Evolutionary conservation across 2,888 invertebrate species (phyloP).

Genomic region (Crematogaster levior): DNA sequence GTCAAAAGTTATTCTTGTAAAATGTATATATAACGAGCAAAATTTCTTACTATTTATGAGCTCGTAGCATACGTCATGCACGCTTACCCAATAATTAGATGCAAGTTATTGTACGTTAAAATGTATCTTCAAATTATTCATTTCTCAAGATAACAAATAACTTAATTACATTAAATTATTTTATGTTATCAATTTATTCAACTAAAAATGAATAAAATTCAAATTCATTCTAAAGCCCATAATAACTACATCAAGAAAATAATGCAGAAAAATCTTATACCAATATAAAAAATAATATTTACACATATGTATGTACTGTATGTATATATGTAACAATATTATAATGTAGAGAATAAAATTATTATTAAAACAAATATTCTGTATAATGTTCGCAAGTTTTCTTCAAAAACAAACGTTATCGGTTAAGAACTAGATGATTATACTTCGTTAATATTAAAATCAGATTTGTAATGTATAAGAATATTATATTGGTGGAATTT

Average conservation of each 20-base stretch:
- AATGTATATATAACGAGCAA: neutral
- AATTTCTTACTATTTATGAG: neutral
- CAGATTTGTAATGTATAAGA: no score
- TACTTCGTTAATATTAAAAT: no score
- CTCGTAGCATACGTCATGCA: neutral
- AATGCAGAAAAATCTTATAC: no score
- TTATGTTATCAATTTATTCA: neutral
- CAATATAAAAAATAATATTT: neutral
- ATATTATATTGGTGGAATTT: no score
- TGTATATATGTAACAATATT: neutral
- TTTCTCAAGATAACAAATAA: neutral
- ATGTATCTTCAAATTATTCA: neutral
- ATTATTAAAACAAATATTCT: no score
- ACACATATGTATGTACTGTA: no score
- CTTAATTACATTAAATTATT: neutral
- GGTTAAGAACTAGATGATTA: no score
- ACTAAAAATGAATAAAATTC: neutral
- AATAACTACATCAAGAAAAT: neutral
- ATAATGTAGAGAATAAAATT: neutral
- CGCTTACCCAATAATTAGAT: neutral
- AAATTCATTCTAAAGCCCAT: neutral
- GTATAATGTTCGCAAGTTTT: no score
- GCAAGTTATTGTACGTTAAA: neutral
- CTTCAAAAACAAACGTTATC: no score
- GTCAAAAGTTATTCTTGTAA: conserved; percentile 21